Evolutionary conservation across 2,113 vertebrate genomes (phyloP), one percentile per base, ranked within the genome.

Genomic region (Seriola aureovittata): DNA sequence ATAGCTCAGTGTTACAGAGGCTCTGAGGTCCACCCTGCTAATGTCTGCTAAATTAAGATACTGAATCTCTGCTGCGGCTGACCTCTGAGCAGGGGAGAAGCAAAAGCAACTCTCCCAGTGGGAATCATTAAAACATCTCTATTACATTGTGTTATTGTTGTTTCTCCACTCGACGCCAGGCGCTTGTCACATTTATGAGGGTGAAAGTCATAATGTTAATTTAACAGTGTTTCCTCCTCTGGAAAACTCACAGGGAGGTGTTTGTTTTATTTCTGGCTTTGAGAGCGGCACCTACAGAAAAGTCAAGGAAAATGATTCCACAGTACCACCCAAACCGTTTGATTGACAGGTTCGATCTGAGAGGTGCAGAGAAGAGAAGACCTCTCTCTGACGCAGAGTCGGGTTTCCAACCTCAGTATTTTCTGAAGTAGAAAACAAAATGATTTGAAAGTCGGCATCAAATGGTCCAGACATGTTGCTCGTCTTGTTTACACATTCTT

Each of bases 61-160:
- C 36, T 4, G 44, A 62, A 23, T 42, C 14, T 23, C 8, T 66
- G 76, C 78, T 71, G 32, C 0, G 1, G 5, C 19, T 69, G 75
- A 83, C 65, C 72, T 67, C 60, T 70, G 74, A 23, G 70, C 57
- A 14, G 9, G 14, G n/a, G 46, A 10, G 70, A 36, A 58, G 32
- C 55, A 36, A 16, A 60, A 5, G 11, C 7, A n/a, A 12, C 38
- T 5, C 29, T 52, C 76, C 85, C 76, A 29, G 0, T 1, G 76
- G 74, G 65, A 44, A 59, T 70, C 54, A 69, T 85, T 74, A 85
- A 74, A 77, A 29, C 64, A n/a, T 66, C 70, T 29, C 59, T 2
- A 0, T 46, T 21, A 17, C 16, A 13, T 42, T 38, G 23, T 70
- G 64, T n/a, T 67, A 5, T 71, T 38, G 34, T 54, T 52, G 17